Evolutionary conservation across 2,797 vertebrate species (phyloP).

Genomic region (Rhabdomys pumilio): DNA sequence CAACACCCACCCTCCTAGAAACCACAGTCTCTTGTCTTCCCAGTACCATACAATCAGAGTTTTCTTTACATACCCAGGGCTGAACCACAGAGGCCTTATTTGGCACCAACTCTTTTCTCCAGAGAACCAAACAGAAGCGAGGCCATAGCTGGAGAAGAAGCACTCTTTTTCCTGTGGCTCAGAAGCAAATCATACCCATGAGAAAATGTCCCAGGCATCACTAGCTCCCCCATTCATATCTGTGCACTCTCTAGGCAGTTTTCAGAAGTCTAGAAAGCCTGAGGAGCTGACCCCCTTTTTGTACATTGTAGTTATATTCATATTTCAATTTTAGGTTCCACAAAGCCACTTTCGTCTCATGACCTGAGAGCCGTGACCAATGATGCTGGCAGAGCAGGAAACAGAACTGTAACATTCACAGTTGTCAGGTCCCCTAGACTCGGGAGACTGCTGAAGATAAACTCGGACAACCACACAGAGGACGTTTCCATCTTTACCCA

Average conservation of each 20-base stretch:
- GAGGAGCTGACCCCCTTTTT: background rate
- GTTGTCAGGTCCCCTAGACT: conserved; percentile 91
- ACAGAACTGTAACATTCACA: conserved; percentile 91
- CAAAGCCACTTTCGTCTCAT: conserved; percentile 90
- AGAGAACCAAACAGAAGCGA: background rate
- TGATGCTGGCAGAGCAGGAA: conserved; percentile 91
- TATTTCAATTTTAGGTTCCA: conserved; percentile 89
- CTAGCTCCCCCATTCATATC: no score
- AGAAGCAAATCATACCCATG: background rate
- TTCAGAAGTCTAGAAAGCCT: background rate
- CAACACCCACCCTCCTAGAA: background rate
- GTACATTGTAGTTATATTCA: background rate
- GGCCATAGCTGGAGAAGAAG: no score
- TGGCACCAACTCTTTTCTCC: background rate
- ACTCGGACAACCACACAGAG: conserved; percentile 88
- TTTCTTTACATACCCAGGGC: background rate
- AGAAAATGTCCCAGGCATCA: background rate
- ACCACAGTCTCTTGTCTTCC: background rate
- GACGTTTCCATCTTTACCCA: conserved; percentile 94
- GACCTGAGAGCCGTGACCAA: conserved; percentile 93
- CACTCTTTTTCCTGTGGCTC: background rate
- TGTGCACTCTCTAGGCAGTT: background rate
- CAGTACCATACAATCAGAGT: accelerated
- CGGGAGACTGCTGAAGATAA: conserved; percentile 91
- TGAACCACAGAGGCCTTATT: background rate